Evolutionary conservation across 2,797 vertebrate genomes (phyloP), one percentile per base, ranked within the genome.

Genomic region (Lagocephalus sceleratus): DNA sequence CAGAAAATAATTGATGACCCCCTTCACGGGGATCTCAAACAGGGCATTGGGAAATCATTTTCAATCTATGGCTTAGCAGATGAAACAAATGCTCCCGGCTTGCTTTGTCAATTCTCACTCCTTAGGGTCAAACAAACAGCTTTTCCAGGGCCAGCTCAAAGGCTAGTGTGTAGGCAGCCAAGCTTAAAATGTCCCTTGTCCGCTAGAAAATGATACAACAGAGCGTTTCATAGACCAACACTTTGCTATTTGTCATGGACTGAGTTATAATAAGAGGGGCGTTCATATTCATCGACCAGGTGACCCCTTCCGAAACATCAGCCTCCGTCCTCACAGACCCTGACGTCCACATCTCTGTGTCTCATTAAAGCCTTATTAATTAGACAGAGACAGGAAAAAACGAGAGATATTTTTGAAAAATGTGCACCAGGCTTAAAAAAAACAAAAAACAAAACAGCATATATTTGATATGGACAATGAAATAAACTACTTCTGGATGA

Each of bases 81-180:
- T 87, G 91, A 91, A 91, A 91, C 88, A 90, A 91, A 90, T 87
- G 90, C 89, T 90, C 73, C 83, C 68, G 84, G 89, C 90, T 89
- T 90, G 91, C 90, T 91, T 90, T 91, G 91, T 91, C 91, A 92
- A 91, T 90, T 91, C 89, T 87, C 87, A 87, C 90, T 92, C 90
- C 91, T 91, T 88, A 86, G 90, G 90, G 89, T 92, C 91, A 91
- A 91, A 91, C 87, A 91, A 91, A 92, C 88, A 89, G 90, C 87
- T 90, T 91, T 91, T 90, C 87, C 89, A 85, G 80, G 89, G 88
- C 85, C 88, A 75, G 84, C 88, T 87, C 75, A 78, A 59, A 88
- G 88, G 85, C 86, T 78, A 77, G 82, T 85, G 86, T 86, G 77
- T 79, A 61, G 70, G 89, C 91, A 92, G 86, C 84, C 89, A 90